Evolutionary conservation across 1,140 invertebrate genomes (phyloP).

Genomic region (Heliconius hewitsoni): DNA sequence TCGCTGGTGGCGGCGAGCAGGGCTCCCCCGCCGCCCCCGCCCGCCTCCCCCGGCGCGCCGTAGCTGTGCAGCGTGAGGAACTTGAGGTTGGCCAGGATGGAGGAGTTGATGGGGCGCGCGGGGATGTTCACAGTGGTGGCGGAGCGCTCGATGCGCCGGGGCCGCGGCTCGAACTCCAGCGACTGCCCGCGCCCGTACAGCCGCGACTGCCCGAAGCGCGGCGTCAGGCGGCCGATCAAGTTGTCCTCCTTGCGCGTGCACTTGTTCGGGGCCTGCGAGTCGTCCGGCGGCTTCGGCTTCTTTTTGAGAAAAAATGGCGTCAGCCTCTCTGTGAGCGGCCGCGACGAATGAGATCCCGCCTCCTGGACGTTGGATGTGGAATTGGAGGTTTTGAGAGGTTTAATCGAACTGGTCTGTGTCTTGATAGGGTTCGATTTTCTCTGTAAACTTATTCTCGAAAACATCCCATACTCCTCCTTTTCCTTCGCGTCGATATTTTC

Average conservation of each 20-base stretch:
- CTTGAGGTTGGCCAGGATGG: constrained; percentile 68
- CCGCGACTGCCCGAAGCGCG: constrained; percentile 72
- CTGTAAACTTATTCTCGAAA: constrained; percentile 71
- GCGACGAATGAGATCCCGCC: constrained; percentile 59
- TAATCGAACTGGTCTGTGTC: constrained; percentile 57
- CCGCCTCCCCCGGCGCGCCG: constrained; percentile 63
- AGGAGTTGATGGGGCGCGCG: constrained; percentile 67
- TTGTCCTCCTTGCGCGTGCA: constrained; percentile 47
- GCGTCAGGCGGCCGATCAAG: constrained; percentile 68
- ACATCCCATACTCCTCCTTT: constrained; percentile 63
- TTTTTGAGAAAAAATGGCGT: constrained; percentile 76
- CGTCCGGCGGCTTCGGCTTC: constrained; percentile 69
- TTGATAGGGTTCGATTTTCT: constrained; percentile 78
- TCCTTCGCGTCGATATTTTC: constrained; percentile 43
- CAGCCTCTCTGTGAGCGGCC: constrained; percentile 67
- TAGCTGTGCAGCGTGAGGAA: constrained; percentile 72
- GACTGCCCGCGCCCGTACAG: constrained; percentile 67
- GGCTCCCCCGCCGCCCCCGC: constrained; percentile 37
- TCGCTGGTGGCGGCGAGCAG: constrained; percentile 61
- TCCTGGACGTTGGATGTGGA: constrained; percentile 72
- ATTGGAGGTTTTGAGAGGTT: constrained; percentile 66
- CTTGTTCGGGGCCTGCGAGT: constrained; percentile 41
- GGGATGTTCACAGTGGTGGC: constrained; percentile 70
- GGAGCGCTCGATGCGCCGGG: constrained; percentile 69
- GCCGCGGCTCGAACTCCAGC: constrained; percentile 59